A percentile compares a stretch with the other conserved stretches of the same genome.
phyloP scores from a whole-genome alignment of 2,797 vertebrate species.

The Cossypha polioptera region DNA sequence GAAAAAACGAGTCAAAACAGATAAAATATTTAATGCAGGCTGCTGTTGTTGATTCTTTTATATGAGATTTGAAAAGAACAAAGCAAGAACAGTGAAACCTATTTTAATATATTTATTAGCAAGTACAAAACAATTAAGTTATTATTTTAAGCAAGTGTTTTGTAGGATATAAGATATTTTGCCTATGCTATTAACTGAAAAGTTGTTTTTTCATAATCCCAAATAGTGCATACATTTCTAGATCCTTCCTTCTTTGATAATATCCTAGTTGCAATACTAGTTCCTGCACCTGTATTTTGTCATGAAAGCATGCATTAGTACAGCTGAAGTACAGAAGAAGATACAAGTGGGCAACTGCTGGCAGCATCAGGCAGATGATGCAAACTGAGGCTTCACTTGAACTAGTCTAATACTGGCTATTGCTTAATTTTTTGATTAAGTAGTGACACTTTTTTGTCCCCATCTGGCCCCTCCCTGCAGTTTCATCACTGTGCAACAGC shows the following conservation, averaged over 20 bases:
- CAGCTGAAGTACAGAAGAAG: neutral
- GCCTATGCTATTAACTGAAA: neutral
- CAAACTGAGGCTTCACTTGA: neutral
- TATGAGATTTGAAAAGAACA: neutral
- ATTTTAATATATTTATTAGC: neutral
- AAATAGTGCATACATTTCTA: neutral
- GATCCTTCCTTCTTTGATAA: neutral
- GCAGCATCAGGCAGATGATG: neutral
- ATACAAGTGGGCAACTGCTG: neutral
- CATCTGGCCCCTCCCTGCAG: rapidly evolving
- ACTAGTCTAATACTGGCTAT: neutral
- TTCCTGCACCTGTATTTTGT: neutral
- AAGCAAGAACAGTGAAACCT: neutral
- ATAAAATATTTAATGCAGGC: neutral
- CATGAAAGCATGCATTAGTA: neutral
- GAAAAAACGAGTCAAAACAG: neutral
- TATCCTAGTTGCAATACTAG: neutral
- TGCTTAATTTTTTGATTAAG: neutral
- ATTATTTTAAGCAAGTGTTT: neutral
- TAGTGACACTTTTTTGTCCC: neutral
- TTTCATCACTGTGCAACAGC: neutral
- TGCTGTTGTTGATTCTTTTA: neutral
- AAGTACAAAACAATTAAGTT: neutral
- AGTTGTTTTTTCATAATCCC: neutral
- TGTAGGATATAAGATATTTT: neutral